Conservation (phyloP, 2,113 vertebrate genomes). For the Anolis carolinensis region DNA sequence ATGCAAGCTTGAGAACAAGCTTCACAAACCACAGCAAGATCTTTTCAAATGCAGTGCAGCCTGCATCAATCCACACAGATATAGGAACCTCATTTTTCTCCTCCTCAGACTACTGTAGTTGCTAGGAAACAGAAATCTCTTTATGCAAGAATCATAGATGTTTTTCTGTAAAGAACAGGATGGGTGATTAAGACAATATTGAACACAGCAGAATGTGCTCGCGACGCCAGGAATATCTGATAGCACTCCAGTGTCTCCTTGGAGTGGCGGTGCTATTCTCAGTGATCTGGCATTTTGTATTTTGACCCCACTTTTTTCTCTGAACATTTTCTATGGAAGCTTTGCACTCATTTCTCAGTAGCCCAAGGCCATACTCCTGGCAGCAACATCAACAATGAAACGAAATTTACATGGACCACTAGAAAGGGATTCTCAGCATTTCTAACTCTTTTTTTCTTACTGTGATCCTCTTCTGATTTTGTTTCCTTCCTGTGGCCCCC, state of each 20-base stretch:
- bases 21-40: too few species aligned
- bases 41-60: background rate
- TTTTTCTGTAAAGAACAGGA: background rate
- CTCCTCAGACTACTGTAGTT: background rate
- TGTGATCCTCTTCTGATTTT: too few species aligned
- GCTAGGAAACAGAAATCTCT: constrained; percentile 9
- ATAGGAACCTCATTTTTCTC: background rate
- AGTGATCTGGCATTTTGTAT: background rate
- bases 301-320: background rate
- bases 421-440: too few species aligned
- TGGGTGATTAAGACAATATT: background rate
- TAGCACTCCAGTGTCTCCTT: too few species aligned
- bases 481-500: too few species aligned
- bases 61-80: background rate
- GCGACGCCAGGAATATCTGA: background rate
- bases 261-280: background rate
- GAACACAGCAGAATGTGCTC: too few species aligned
- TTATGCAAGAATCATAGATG: background rate
- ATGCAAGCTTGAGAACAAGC: background rate
- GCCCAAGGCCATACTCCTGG: too few species aligned
- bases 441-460: too few species aligned
- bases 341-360: background rate
- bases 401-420: too few species aligned
- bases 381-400: too few species aligned
- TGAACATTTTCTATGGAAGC: background rate